phyloP scores from a whole-genome alignment of 2,113 vertebrate genomes.

The Bufo gargarizans region DNA sequence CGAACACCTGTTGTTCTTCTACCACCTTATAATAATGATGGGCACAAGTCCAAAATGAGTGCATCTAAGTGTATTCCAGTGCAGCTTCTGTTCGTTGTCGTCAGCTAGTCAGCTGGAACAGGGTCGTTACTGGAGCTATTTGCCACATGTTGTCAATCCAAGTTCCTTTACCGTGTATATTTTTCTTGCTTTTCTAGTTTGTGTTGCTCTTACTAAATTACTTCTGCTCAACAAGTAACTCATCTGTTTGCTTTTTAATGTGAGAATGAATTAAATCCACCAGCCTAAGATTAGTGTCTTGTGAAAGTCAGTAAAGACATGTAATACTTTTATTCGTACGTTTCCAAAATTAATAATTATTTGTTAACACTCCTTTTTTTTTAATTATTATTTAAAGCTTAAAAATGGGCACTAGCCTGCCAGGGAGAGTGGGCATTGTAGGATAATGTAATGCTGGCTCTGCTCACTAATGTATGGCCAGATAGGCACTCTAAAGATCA shows the following conservation, averaged over 20 bases:
- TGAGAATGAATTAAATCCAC: background rate
- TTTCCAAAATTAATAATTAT: no score
- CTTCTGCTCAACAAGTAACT: background rate
- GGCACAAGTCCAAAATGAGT: background rate
- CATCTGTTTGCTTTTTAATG: background rate
- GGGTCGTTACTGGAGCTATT: constrained; percentile 6
- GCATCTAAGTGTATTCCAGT: background rate
- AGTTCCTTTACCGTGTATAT: constrained; percentile 5
- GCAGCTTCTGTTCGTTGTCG: background rate
- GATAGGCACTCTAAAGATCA: no score
- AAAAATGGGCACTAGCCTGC: no score
- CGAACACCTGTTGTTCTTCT: constrained; percentile 16
- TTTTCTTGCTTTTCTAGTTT: background rate
- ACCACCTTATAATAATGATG: constrained; percentile 10
- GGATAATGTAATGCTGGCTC: no score
- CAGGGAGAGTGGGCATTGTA: no score
- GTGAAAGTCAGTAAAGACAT: background rate
- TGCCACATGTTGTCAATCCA: constrained; percentile 41
- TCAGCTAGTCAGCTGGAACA: constrained; percentile 1
- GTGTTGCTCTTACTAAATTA: background rate
- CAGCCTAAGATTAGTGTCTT: background rate
- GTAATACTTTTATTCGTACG: no score
- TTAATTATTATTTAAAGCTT: no score
- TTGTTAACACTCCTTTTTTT: no score
- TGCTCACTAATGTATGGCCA: no score